Evolutionary conservation across 2,113 vertebrate species (phyloP), one percentile per base, ranked within the genome.

Genomic region (Rynchops niger): DNA sequence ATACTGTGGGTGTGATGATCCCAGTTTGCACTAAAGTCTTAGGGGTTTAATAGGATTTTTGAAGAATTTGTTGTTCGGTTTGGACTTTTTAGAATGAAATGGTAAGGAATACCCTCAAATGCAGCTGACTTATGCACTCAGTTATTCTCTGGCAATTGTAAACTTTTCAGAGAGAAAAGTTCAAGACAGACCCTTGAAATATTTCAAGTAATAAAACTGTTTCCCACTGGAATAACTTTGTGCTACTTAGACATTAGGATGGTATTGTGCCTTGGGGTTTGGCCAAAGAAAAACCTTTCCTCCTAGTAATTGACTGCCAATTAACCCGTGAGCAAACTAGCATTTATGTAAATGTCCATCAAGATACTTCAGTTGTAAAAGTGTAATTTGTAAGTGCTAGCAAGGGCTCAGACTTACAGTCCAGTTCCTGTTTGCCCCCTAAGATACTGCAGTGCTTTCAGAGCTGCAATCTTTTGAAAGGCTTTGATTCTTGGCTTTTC

Each of bases 41-140:
- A 19, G 4, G 7, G 29, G 6, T 63, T 65, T 76, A 76, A 59
- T 13, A 47, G 12, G 29, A 19, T 5, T 52, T 53, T 70, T 58
- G 2, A 12, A 66, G 40, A 19, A 5, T n/a, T 11, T 67, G 58
- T 55, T 58, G 4, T 66, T 47, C 27, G 11, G 6, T 45, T 38
- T 73, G 27, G 27, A 34, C 5, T 74, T 74, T 53, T 55, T 30
- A 42, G 62, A 56, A 29, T n/a, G 32, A 47, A 63, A 36, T 67
- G 10, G 9, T 36, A 34, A 82, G 65, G 56, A 59, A 55, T 12
- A 15, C 15, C 20, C 29, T 27, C 20, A 62, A 29, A 52, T 21
- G 21, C n/a, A 65, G 29, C 34, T 22, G 15, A 47, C 38, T 82
- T 1, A 2, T 5, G 2, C 7, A 27, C 36, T 62, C 0, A 0